phyloP scores from a whole-genome alignment of 2,888 invertebrate species.

The Xestia c-nigrum region DNA sequence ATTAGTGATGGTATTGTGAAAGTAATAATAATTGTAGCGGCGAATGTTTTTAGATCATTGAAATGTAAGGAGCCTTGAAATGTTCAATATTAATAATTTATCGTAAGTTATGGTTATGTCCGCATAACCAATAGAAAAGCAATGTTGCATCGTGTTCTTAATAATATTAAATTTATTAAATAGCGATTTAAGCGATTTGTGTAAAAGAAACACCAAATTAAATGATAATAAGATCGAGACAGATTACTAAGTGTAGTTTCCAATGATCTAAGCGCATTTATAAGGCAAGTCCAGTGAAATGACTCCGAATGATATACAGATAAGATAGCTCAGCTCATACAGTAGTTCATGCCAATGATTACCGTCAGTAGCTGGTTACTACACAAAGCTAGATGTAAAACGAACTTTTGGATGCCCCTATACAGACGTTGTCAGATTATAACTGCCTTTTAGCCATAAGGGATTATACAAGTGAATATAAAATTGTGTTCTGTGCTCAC shows the following conservation, averaged over 20 bases:
- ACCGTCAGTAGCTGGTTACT: slow-evolving; percentile 69
- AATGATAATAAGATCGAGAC: slow-evolving; percentile 36
- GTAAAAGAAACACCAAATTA: slow-evolving; percentile 56
- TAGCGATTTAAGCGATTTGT: slow-evolving; percentile 52
- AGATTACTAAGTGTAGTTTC: slow-evolving; percentile 51
- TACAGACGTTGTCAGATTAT: slow-evolving; percentile 81
- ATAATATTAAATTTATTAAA: slow-evolving; percentile 48
- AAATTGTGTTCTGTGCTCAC: slow-evolving; percentile 89
- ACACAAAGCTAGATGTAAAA: slow-evolving; percentile 73
- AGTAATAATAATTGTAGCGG: slow-evolving; percentile 56
- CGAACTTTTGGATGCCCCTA: slow-evolving; percentile 81
- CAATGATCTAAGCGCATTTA: slow-evolving; percentile 70
- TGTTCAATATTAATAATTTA: slow-evolving; percentile 67
- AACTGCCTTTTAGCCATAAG: slow-evolving; percentile 87
- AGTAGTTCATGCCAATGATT: slow-evolving; percentile 72
- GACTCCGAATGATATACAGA: slow-evolving; percentile 49
- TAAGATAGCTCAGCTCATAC: slow-evolving; percentile 61
- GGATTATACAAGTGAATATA: slow-evolving; percentile 79
- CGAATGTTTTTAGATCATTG: slow-evolving; percentile 70
- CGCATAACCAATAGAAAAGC: slow-evolving; percentile 61
- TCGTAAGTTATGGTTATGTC: slow-evolving; percentile 63
- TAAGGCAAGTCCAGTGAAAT: slow-evolving; percentile 44
- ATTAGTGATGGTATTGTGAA: slow-evolving; percentile 53
- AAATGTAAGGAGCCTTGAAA: slow-evolving; percentile 66
- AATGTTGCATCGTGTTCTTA: slow-evolving; percentile 64